Conservation (phyloP, 2,888 invertebrate genomes). For the Eueremaeus valkanovi region DNA sequence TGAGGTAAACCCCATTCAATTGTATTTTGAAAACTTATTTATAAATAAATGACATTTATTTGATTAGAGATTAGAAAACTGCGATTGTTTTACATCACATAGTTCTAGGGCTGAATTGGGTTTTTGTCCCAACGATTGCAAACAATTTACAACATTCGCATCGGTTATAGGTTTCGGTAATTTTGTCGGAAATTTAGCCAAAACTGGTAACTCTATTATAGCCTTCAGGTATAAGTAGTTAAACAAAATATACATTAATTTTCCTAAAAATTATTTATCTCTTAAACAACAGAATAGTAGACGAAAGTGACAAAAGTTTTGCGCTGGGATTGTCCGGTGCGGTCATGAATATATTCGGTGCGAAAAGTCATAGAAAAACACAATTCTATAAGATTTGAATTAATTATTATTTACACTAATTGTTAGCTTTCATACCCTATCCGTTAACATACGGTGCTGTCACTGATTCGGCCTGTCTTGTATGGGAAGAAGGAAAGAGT, state of each 20-base stretch:
- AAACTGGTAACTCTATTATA: slow-evolving; percentile 63
- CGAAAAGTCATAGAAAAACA: neutral
- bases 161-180: slow-evolving; percentile 55
- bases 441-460: slow-evolving; percentile 67
- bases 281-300: neutral
- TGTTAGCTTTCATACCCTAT: slow-evolving; percentile 61
- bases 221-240: slow-evolving; percentile 61
- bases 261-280: neutral
- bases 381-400: too few relatives aligned
- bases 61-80: slow-evolving; percentile 40
- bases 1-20: neutral
- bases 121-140: slow-evolving; percentile 60
- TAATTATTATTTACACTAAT: too few relatives aligned
- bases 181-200: slow-evolving; percentile 62
- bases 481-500: slow-evolving; percentile 63
- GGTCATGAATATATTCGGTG: neutral
- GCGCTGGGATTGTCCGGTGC: neutral
- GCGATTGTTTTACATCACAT: neutral
- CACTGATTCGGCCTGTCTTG: slow-evolving; percentile 65
- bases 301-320: neutral
- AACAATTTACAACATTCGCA: slow-evolving; percentile 52
- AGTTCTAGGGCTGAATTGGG: slow-evolving; percentile 51
- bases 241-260: too few relatives aligned
- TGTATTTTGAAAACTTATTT: neutral
- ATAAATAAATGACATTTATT: neutral